phyloP scores from a whole-genome alignment of 2,888 invertebrate species.

The Stenotaenia linearis region DNA sequence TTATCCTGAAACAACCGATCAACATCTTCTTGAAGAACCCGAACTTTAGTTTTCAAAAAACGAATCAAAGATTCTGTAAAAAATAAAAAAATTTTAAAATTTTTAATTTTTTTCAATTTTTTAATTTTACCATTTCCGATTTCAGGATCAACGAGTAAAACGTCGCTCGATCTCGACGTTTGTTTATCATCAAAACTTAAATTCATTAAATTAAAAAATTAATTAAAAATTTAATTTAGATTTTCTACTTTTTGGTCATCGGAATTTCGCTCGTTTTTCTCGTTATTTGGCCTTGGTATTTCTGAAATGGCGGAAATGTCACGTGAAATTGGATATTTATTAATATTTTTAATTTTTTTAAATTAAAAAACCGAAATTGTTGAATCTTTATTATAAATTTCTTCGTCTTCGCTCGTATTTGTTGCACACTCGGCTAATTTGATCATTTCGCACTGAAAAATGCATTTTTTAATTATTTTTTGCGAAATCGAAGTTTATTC shows the following conservation, averaged over 20 bases:
- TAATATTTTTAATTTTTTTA: no score
- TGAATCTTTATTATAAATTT: no score
- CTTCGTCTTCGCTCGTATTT: no score
- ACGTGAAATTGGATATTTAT: no score
- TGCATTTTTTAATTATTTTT: no score
- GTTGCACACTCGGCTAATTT: no score
- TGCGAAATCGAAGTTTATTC: no score
- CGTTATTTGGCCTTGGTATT: not conserved
- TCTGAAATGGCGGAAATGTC: not conserved
- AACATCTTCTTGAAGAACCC: constrained; percentile 30
- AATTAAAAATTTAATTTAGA: no score
- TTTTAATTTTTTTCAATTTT: not conserved
- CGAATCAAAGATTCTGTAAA: constrained; percentile 27
- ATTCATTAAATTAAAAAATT: not conserved
- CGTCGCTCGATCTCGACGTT: not conserved
- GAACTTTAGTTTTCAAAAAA: constrained; percentile 29
- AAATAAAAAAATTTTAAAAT: not conserved
- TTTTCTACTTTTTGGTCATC: not conserved
- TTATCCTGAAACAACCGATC: constrained; percentile 37
- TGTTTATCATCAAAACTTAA: not conserved
- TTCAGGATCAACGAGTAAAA: not conserved
- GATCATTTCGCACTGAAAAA: no score
- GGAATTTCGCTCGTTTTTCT: no score
- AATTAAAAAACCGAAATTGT: no score
- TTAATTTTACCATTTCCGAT: not conserved